Evolutionary conservation across 92 coral and sea anemone species (phyloP).

Genomic region (Plumapathes pennacea): DNA sequence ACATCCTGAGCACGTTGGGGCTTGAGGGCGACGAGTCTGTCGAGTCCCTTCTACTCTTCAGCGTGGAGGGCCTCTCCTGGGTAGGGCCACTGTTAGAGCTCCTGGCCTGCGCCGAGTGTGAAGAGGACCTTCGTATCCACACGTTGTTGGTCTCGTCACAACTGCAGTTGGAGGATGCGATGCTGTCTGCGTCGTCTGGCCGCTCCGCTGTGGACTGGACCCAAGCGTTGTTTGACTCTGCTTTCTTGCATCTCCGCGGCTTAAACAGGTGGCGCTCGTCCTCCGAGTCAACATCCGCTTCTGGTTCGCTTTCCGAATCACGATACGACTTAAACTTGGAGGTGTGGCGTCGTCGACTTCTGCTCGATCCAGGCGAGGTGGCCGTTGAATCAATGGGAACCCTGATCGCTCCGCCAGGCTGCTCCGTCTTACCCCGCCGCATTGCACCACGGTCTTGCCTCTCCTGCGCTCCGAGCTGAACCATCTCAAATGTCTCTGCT

Average conservation of each 20-base stretch:
- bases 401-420: slow-evolving; percentile 4
- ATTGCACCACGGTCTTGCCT: slow-evolving; percentile 1
- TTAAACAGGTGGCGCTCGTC: slow-evolving; percentile 69
- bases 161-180: slow-evolving; percentile 38
- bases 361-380: slow-evolving; percentile 5
- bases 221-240: slow-evolving; percentile 76
- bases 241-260: slow-evolving; percentile 25
- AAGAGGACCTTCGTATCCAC: slow-evolving; percentile 65
- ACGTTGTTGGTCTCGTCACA: slow-evolving; percentile 68
- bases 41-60: slow-evolving; percentile 65
- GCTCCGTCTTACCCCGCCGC: slow-evolving; percentile 7
- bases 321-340: slow-evolving; percentile 75
- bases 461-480: slow-evolving; percentile 13
- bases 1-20: slow-evolving; percentile 51
- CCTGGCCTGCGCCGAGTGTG: slow-evolving; percentile 20
- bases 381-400: not conserved
- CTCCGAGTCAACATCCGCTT: slow-evolving; percentile 78
- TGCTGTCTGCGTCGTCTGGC: slow-evolving; percentile 26
- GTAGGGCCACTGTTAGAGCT: slow-evolving; percentile 48
- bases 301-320: slow-evolving; percentile 78
- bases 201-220: slow-evolving; percentile 45
- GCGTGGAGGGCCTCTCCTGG: slow-evolving; percentile 18
- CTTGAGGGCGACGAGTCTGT: slow-evolving; percentile 68
- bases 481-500: slow-evolving; percentile 61
- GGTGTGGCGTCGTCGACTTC: slow-evolving; percentile 19